phyloP scores from a whole-genome alignment of 2,797 vertebrate species.

The Avahi laniger region DNA sequence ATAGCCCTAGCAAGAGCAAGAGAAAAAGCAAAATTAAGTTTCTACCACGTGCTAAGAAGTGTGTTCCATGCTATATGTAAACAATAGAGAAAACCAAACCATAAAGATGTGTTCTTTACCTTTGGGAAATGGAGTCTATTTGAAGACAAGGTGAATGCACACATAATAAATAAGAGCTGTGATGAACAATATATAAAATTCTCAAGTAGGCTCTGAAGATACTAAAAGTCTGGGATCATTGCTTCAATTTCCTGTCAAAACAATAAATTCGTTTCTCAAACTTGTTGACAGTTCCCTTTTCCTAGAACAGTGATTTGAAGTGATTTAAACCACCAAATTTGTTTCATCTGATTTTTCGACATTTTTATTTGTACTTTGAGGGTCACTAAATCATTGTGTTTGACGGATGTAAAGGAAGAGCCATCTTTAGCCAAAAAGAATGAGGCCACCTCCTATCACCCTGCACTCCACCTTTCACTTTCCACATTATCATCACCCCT shows the following conservation, averaged over 20 bases:
- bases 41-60: not conserved
- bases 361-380: slow-evolving; percentile 51
- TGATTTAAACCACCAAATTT: slow-evolving; percentile 53
- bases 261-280: slow-evolving; percentile 32
- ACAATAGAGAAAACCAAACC: not conserved
- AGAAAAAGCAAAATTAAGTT: not conserved
- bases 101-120: not conserved
- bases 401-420: slow-evolving; percentile 16
- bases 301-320: not conserved
- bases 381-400: slow-evolving; percentile 25
- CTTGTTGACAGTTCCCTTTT: not conserved
- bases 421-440: not conserved
- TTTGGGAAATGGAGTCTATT: not conserved
- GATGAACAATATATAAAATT: not conserved
- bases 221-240: not conserved
- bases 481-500: not conserved
- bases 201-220: not conserved
- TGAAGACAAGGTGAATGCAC: not conserved
- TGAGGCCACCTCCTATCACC: not conserved
- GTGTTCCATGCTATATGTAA: not conserved
- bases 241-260: slow-evolving; percentile 39
- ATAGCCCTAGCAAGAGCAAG: not conserved
- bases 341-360: slow-evolving; percentile 31
- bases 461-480: not conserved
- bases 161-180: not conserved